These are phyloP conservation scores for Conger conger DNA, from an alignment of 2,113 vertebrate genomes.

Conservation along the genomic window DNA sequence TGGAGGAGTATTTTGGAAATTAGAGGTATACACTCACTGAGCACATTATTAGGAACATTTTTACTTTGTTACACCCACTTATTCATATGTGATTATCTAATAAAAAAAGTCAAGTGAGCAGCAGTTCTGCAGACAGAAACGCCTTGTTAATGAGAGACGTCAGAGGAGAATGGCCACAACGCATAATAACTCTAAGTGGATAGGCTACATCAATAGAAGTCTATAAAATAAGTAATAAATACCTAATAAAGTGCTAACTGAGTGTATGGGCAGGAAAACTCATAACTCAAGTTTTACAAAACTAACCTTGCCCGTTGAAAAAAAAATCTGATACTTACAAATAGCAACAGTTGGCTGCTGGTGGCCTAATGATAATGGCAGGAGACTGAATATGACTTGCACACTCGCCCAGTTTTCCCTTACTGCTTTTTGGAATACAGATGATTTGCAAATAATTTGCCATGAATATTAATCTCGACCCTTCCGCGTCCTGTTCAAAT, in stretches of 20 bases:
- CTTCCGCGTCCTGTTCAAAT: neutral
- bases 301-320: neutral
- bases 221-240: too few relatives aligned
- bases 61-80: too few relatives aligned
- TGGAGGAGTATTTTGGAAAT: neutral
- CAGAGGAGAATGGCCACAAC: too few relatives aligned
- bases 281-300: neutral
- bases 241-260: too few relatives aligned
- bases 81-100: too few relatives aligned
- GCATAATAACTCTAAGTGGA: too few relatives aligned
- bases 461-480: constrained; percentile 1
- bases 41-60: too few relatives aligned
- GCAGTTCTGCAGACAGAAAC: too few relatives aligned
- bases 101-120: too few relatives aligned
- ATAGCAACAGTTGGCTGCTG: neutral
- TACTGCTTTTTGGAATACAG: neutral
- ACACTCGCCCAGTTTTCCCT: neutral
- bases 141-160: too few relatives aligned
- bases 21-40: neutral
- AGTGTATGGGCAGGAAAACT: neutral
- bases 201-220: too few relatives aligned
- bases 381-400: neutral
- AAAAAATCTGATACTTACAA: neutral
- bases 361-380: neutral
- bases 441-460: constrained; percentile 1